Evolutionary conservation across 2,888 invertebrate species (phyloP).

Genomic region (Hirudinaria manillensis): DNA sequence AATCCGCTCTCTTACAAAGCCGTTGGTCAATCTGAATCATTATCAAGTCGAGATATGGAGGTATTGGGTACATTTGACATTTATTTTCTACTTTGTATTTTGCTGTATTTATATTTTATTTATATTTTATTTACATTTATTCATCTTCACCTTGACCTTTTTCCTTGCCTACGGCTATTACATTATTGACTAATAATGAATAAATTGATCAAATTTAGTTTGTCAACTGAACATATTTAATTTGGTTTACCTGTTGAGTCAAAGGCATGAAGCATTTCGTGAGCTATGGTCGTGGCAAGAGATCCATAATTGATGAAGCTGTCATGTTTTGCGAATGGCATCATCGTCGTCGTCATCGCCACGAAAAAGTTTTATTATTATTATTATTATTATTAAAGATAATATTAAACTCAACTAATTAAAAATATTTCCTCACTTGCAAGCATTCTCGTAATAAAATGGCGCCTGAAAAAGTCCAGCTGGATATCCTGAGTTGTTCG

Average conservation of each 20-base stretch:
- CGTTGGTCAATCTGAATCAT: no score
- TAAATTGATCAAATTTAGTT: no score
- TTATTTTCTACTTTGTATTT: not conserved
- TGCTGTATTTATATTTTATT: no score
- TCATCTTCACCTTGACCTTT: no score
- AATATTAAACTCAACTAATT: not conserved
- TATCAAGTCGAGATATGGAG: no score
- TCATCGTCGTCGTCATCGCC: not conserved
- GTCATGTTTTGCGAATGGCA: not conserved
- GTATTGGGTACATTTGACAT: not conserved
- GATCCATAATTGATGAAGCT: constrained; percentile 38
- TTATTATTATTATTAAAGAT: no score
- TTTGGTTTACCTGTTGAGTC: constrained; percentile 33
- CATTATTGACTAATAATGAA: no score
- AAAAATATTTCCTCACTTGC: constrained; percentile 1
- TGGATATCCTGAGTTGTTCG: constrained; percentile 18
- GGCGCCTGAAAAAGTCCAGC: constrained; percentile 29
- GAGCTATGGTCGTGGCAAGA: constrained; percentile 36
- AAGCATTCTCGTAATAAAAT: constrained; percentile 23
- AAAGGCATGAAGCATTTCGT: constrained; percentile 37
- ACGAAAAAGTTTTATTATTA: not conserved
- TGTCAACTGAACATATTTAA: no score
- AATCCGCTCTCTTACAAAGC: no score
- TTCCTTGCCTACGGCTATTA: no score
- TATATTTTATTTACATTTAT: no score